These are phyloP conservation scores for Cybosia mesomella DNA, from an alignment of 2,888 invertebrate species.

Conservation along the genomic window DNA sequence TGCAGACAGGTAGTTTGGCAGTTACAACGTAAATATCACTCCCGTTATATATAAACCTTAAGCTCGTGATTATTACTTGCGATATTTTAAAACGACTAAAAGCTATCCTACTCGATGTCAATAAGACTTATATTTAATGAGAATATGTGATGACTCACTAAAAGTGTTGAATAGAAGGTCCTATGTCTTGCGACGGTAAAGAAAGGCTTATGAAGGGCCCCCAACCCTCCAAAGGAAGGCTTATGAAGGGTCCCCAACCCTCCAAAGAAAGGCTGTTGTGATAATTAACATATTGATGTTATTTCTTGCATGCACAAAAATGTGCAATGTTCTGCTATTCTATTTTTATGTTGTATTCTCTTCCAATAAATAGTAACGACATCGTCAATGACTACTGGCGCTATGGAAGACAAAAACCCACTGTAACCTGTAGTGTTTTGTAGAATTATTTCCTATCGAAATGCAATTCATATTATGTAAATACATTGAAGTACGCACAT, in stretches of 20 bases:
- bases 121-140: constrained; percentile 30
- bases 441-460: not conserved
- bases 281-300: not conserved
- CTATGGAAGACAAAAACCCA: constrained; percentile 1
- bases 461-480: not conserved
- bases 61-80: constrained; percentile 54
- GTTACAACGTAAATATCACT: constrained; percentile 52
- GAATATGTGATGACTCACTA: constrained; percentile 5
- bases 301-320: not conserved
- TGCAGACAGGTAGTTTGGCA: constrained; percentile 66
- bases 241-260: not conserved
- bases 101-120: constrained; percentile 33
- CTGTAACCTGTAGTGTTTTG: not conserved
- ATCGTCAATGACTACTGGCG: not conserved
- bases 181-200: not conserved
- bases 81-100: constrained; percentile 30
- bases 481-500: not conserved
- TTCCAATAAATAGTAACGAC: not conserved
- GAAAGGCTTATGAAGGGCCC: not conserved
- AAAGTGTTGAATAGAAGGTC: not conserved
- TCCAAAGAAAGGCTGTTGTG: not conserved
- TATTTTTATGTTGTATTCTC: not conserved
- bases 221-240: not conserved
- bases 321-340: not conserved
- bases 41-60: constrained; percentile 49